phyloP scores from a whole-genome alignment of 2,113 vertebrate genomes.

The Labeo rohita region DNA sequence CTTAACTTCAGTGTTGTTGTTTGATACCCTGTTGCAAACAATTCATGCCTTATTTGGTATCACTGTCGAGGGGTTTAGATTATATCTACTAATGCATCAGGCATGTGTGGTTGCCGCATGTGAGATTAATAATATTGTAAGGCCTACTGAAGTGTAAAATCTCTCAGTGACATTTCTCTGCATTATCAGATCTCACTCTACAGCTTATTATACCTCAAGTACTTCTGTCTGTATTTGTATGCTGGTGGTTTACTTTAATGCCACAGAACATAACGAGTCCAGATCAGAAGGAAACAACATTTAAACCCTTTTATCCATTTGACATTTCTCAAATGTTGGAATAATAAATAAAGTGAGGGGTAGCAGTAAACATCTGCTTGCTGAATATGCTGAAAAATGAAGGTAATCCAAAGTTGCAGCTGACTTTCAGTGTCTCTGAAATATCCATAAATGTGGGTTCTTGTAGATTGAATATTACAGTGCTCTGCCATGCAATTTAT shows the following conservation, averaged over 20 bases:
- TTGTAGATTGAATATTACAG: slow-evolving; percentile 6
- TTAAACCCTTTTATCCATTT: not conserved
- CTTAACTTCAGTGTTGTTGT: no score
- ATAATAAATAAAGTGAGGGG: not conserved
- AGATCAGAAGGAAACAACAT: not conserved
- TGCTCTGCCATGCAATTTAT: slow-evolving; percentile 1
- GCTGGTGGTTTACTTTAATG: not conserved
- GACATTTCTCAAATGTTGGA: slow-evolving; percentile 3
- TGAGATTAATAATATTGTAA: not conserved
- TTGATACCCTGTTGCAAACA: not conserved
- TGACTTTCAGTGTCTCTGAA: not conserved
- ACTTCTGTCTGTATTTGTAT: not conserved
- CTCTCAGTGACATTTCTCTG: not conserved
- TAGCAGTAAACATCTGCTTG: not conserved
- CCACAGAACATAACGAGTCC: not conserved
- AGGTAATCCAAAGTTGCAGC: not conserved
- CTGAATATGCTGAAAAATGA: not conserved
- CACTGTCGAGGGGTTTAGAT: not conserved
- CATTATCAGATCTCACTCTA: not conserved
- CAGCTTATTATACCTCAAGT: not conserved
- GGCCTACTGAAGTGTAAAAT: not conserved
- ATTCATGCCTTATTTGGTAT: not conserved
- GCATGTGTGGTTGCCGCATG: not conserved
- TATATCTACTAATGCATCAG: not conserved
- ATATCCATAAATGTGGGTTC: slow-evolving; percentile 5